Evolutionary conservation across 2,113 vertebrate species (phyloP), one percentile per base, ranked within the genome.

Genomic region (Polypterus senegalus): DNA sequence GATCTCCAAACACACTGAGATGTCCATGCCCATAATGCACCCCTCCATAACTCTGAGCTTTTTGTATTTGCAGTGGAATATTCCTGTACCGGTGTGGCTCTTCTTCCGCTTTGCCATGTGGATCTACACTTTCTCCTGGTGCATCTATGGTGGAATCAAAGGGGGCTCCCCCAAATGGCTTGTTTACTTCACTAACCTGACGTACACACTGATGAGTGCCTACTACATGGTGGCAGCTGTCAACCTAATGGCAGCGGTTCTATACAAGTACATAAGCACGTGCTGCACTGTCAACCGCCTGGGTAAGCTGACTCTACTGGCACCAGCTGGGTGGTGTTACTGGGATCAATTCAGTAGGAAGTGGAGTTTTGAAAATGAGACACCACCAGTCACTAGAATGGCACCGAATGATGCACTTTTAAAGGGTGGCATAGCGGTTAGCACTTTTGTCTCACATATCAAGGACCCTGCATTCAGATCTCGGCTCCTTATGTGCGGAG

Each of bases 21-120:
- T 27, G 27, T 27, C 27, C 27, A 27, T 27, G 27, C 27, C 27
- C 27, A 27, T 27, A 27, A 27, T 27, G 27, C 27, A 27, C 27
- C 27, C 27, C 27, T 27, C 27, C 27, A 27, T 27, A 27, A 27
- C 27, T 27, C 27, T 27, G 27, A 27, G 27, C 27, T 27, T 4
- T 48, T 57, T 63, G 27, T 58, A 4, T 63, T 47, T 10, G 6
- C 58, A 71, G 70, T 71, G 70, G 70, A 59, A 69, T 46, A 62
- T 71, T 56, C 62, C 52, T 57, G 64, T 59, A 4, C 57, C 47
- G 48, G 43, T 54, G 9, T 69, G 70, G 65, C 59, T 71, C 57
- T 6, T 60, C 7, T 71, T 63, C 48, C 49, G 66, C 4, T 6
- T 57, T 52, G 49, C 56, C 6, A 60, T 60, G 54, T 58, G 67